phyloP scores from a whole-genome alignment of 37 sponge, comb jelly and placozoan genomes.

The Bolinopsis microptera region DNA sequence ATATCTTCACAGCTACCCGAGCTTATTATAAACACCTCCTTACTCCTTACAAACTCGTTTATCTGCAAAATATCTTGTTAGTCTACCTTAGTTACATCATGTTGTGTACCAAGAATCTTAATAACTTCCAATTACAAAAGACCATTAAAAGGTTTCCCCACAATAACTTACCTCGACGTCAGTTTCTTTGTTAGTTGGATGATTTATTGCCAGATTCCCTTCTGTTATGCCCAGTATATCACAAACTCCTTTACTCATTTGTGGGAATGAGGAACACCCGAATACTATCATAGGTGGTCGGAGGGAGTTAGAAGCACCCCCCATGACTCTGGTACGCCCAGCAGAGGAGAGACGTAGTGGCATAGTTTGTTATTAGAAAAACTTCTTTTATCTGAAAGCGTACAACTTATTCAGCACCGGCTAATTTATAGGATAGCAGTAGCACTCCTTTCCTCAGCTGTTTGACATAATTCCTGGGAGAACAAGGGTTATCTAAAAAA shows the following conservation, averaged over 20 bases:
- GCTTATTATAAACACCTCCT: constrained; percentile 93
- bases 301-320: constrained; percentile 18
- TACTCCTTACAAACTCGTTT: constrained; percentile 83
- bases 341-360: constrained; percentile 5
- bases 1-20: constrained; percentile 16
- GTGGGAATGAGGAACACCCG: constrained; percentile 49
- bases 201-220: constrained; percentile 48
- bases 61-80: constrained; percentile 4
- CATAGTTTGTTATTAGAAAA: no score
- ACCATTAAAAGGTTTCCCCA: no score
- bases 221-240: constrained; percentile 43
- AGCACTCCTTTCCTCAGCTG: no score
- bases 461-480: no score
- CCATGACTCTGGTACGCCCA: neutral
- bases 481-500: no score
- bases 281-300: constrained; percentile 54
- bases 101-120: no score
- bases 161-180: constrained; percentile 63
- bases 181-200: constrained; percentile 62
- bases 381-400: neutral
- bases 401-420: no score
- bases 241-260: constrained; percentile 22
- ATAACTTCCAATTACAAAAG: no score
- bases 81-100: neutral
- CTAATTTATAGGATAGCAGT: no score